These are phyloP conservation scores for Chunga burmeisteri DNA, from an alignment of 2,113 vertebrate genomes.

Conservation along the genomic window DNA sequence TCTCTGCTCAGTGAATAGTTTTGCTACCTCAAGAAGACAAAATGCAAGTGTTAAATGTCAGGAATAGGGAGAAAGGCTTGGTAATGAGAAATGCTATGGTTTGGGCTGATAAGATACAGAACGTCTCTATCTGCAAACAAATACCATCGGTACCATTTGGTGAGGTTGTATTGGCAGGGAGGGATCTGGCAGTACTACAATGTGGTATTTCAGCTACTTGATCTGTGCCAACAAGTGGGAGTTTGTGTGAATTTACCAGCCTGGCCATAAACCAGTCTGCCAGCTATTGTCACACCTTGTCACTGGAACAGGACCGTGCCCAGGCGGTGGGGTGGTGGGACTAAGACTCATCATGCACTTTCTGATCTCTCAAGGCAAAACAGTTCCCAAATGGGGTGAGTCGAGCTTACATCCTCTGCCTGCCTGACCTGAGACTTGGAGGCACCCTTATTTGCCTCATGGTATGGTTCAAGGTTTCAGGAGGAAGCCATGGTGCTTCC, in stretches of 20 bases:
- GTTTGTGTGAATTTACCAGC: neutral
- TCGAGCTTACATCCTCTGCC: neutral
- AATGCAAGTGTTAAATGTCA: neutral
- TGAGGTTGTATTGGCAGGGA: neutral
- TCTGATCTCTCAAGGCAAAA: neutral
- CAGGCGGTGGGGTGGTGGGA: neutral
- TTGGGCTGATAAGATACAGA: neutral
- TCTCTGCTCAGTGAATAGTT: neutral
- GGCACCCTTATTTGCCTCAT: neutral
- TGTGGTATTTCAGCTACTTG: neutral
- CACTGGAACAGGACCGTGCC: neutral
- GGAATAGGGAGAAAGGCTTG: neutral
- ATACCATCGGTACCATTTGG: neutral
- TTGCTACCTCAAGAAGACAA: neutral
- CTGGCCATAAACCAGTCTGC: neutral
- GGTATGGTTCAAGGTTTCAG: neutral
- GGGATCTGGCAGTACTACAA: neutral
- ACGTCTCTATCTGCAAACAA: neutral
- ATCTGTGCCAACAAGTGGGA: neutral
- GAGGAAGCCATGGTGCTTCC: neutral
- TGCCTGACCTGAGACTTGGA: neutral
- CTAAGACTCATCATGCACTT: neutral
- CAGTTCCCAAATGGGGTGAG: accelerated
- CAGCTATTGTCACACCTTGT: neutral
- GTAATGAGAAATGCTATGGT: neutral